Evolutionary conservation across 35 echinoderm and acorn worm species (phyloP), one percentile per base, ranked within the genome.

Genomic region (Eucidaris tribuloides): DNA sequence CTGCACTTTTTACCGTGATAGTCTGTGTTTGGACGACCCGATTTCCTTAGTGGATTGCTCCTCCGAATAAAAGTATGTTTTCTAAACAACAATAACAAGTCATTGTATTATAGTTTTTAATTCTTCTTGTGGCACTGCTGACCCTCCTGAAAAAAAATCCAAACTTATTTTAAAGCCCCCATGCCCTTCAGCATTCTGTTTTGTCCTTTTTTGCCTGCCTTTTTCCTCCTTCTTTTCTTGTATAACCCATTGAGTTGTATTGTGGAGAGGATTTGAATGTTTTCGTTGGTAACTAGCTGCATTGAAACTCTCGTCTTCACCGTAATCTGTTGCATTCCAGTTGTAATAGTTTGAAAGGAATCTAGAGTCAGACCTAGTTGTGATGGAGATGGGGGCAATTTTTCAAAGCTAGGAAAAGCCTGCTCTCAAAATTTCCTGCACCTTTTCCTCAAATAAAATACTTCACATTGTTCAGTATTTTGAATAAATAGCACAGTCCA

Each of bases 91-190:
- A 74, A 74, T 74, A 74, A 74, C 68, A 74, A 74, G 68, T 74
- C 68, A 74, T 74, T 74, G 68, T 74, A 74, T 74, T 74, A 74
- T 74, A 74, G 68, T 74, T 74, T 74, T 74, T 74, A 74, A 74
- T 74, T 74, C 68, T 40, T 40, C 44, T n/a, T 40, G 44, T 44
- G 44, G 68, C 38, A 42, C 38, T 36, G 29, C 40, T 41, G 37
- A 27, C 68, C 37, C 41, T 74, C 37, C 44, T 43, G 13, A 44
- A 40, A 6, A 68, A 44, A 74, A 74, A 72, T 35, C 29, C 29
- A 74, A 19, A n/a, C 24, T 25, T 74, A 40, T 40, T 74, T 23
- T 36, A 42, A 74, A 74, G 68, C 68, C 37, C 35, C 22, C 38
- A 74, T 74, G 68, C 68, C 68, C 68, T 40, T 7, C 44, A 44